A percentile compares a stretch with the other conserved stretches of the same genome.
Conservation (phyloP, 2,888 invertebrate species). For the Noctua comes region DNA sequence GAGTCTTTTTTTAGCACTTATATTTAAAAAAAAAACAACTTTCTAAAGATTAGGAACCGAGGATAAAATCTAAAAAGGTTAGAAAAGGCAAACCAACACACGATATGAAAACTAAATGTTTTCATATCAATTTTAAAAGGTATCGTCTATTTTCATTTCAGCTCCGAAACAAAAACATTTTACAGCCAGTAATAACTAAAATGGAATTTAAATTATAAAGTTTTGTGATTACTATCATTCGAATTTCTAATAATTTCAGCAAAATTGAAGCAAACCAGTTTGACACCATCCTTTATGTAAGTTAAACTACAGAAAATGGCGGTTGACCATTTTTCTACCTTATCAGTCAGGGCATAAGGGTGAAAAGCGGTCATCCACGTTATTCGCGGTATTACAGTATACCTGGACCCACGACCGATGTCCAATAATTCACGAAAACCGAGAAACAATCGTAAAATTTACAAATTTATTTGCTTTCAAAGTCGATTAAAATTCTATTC, state of each 20-base stretch:
- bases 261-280: slow-evolving; percentile 7
- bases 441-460: slow-evolving; percentile 59
- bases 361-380: background rate
- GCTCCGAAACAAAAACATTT: background rate
- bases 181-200: background rate
- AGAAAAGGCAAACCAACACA: background rate
- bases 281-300: slow-evolving; percentile 16
- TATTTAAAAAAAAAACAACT: background rate
- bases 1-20: background rate
- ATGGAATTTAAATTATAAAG: background rate
- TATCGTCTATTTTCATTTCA: background rate
- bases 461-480: slow-evolving; percentile 54
- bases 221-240: background rate
- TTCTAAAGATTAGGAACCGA: background rate
- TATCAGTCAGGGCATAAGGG: background rate
- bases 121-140: background rate
- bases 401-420: slow-evolving; percentile 38
- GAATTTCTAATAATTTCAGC: slow-evolving; percentile 20
- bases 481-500: slow-evolving; percentile 64
- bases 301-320: background rate
- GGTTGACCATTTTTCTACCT: background rate
- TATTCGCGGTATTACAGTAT: background rate
- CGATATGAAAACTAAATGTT: background rate
- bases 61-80: background rate
- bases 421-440: slow-evolving; percentile 45